A percentile compares a stretch with the other conserved stretches of the same genome.
These are phyloP conservation scores for Vollenhovia emeryi DNA, from an alignment of 1,140 invertebrate genomes.

Conservation along the genomic window DNA sequence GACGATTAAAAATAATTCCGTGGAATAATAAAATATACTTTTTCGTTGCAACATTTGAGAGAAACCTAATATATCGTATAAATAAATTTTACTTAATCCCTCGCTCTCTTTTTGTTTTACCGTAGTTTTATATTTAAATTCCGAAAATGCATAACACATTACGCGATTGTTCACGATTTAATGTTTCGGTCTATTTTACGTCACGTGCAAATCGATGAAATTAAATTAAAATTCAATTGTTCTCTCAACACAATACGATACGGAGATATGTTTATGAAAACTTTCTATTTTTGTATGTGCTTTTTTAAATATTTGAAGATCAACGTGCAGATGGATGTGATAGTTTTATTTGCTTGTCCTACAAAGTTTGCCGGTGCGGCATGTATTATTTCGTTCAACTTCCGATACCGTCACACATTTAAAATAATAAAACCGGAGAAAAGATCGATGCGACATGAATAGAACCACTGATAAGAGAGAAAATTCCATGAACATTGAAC, in stretches of 20 bases:
- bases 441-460: background rate
- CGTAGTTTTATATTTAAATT: background rate
- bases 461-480: background rate
- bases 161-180: background rate
- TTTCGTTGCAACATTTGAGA: conserved; percentile 9
- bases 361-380: conserved; percentile 20
- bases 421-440: conserved; percentile 37
- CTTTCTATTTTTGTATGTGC: background rate
- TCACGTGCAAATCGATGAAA: background rate
- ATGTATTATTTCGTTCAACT: conserved; percentile 42
- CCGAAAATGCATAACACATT: background rate
- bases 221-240: conserved; percentile 31
- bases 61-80: background rate
- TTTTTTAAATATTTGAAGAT: conserved; percentile 38
- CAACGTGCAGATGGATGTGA: background rate
- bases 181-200: conserved; percentile 15
- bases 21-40: background rate
- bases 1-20: conserved; percentile 14
- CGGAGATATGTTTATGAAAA: background rate
- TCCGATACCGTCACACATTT: conserved; percentile 24
- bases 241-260: background rate
- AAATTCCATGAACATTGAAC: background rate
- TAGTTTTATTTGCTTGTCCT: conserved; percentile 22
- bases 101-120: background rate
- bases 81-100: background rate